Evolutionary conservation across 2,888 invertebrate species (phyloP).

Genomic region (Scaptomyza cyrtandrae): DNA sequence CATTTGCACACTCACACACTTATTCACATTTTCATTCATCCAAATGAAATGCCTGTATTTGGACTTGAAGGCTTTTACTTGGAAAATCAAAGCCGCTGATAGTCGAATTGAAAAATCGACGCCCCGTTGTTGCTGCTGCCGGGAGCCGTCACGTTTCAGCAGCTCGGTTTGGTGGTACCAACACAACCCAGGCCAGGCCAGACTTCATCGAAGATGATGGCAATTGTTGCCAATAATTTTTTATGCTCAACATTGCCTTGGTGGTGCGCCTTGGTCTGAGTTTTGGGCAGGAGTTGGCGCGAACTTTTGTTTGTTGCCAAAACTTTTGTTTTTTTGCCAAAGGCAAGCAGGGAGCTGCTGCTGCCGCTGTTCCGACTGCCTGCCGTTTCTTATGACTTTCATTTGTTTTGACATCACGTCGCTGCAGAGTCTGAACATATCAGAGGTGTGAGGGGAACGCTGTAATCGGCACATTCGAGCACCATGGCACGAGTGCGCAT

Average conservation of each 20-base stretch:
- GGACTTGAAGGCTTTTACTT: constrained; percentile 38
- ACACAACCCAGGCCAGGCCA: background rate
- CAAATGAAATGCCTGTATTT: constrained; percentile 22
- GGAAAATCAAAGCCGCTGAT: constrained; percentile 66
- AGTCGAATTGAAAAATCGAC: constrained; percentile 70
- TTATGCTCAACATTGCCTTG: constrained; percentile 64
- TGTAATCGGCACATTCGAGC: constrained; percentile 63
- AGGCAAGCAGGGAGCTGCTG: constrained; percentile 50
- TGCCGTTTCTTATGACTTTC: constrained; percentile 69
- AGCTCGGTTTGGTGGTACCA: constrained; percentile 2
- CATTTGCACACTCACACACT: constrained; percentile 16
- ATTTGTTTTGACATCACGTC: constrained; percentile 79
- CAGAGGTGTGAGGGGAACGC: constrained; percentile 9
- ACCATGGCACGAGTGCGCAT: constrained; percentile 52
- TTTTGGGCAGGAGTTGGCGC: constrained; percentile 20
- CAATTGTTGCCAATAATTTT: constrained; percentile 80
- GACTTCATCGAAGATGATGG: constrained; percentile 61
- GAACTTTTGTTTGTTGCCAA: constrained; percentile 74
- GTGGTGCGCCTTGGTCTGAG: constrained; percentile 7
- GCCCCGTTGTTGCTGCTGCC: constrained; percentile 43
- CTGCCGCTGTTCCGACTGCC: constrained; percentile 35
- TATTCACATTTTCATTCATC: constrained; percentile 45
- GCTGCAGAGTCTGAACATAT: constrained; percentile 39
- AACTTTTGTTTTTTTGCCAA: constrained; percentile 72
- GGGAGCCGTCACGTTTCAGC: constrained; percentile 68